phyloP scores from a whole-genome alignment of 2,888 invertebrate genomes.

The Belgica antarctica region DNA sequence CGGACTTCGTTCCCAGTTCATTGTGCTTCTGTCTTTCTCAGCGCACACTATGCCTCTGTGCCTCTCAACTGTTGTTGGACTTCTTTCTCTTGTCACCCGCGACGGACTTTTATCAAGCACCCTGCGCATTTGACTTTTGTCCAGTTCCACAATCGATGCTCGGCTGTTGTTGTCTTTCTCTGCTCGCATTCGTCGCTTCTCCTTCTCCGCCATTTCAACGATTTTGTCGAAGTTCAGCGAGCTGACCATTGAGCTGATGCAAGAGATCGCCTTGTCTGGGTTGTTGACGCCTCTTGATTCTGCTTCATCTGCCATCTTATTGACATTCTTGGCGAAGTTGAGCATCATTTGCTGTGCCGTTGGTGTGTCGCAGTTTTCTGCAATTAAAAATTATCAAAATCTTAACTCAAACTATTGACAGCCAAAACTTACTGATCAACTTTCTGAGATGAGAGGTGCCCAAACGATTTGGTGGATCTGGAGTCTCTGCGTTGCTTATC shows the following conservation, averaged over 20 bases:
- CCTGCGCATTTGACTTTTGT: too few relatives aligned
- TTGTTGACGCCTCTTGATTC: background rate
- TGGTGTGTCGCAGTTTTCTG: background rate
- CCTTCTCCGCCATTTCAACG: background rate
- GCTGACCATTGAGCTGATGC: background rate
- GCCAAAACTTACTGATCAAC: background rate
- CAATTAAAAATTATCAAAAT: background rate
- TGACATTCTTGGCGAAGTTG: background rate
- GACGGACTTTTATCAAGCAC: too few relatives aligned
- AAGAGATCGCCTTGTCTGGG: background rate
- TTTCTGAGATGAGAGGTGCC: background rate
- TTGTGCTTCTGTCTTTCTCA: too few relatives aligned
- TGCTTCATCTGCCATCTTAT: background rate
- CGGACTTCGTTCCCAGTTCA: too few relatives aligned
- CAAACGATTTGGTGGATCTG: background rate
- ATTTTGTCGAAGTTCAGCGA: conserved; percentile 19
- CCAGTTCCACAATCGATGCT: too few relatives aligned
- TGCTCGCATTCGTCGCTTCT: background rate
- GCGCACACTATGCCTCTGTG: too few relatives aligned
- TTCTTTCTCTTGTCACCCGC: too few relatives aligned
- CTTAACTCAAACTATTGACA: background rate
- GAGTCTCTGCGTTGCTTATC: background rate
- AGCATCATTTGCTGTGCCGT: background rate
- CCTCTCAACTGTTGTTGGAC: too few relatives aligned
- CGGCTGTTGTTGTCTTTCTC: conserved; percentile 3